These are phyloP conservation scores for Podiceps cristatus DNA, from an alignment of 2,113 vertebrate species.

Conservation along the genomic window DNA sequence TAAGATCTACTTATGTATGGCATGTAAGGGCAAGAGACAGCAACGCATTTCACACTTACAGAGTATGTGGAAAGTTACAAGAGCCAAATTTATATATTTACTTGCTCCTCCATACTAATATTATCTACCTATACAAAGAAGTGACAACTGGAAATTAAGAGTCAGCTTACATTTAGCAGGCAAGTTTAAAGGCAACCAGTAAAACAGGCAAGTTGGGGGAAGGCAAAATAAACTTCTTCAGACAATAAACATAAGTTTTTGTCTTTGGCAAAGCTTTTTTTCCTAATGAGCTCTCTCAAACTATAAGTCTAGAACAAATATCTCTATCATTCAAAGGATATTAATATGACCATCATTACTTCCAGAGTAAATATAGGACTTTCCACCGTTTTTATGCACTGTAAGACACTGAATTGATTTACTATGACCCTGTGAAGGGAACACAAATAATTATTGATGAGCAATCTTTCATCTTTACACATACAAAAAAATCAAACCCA, in stretches of 20 bases:
- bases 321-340: conserved; percentile 85
- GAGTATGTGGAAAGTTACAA: background rate
- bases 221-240: background rate
- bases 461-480: background rate
- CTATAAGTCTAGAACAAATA: background rate
- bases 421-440: conserved; percentile 87
- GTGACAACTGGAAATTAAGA: background rate
- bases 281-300: background rate
- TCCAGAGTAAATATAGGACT: conserved; percentile 90
- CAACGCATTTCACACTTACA: background rate
- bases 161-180: background rate
- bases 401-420: conserved; percentile 96
- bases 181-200: background rate
- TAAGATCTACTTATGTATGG: background rate
- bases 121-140: background rate
- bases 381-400: conserved; percentile 84
- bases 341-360: conserved; percentile 97
- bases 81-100: background rate
- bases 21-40: background rate
- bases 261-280: background rate
- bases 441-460: background rate
- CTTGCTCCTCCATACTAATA: background rate
- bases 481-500: background rate
- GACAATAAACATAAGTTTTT: background rate
- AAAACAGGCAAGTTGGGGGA: background rate